Conservation (phyloP, 2,888 invertebrate species). For the Diarsia rubi region DNA sequence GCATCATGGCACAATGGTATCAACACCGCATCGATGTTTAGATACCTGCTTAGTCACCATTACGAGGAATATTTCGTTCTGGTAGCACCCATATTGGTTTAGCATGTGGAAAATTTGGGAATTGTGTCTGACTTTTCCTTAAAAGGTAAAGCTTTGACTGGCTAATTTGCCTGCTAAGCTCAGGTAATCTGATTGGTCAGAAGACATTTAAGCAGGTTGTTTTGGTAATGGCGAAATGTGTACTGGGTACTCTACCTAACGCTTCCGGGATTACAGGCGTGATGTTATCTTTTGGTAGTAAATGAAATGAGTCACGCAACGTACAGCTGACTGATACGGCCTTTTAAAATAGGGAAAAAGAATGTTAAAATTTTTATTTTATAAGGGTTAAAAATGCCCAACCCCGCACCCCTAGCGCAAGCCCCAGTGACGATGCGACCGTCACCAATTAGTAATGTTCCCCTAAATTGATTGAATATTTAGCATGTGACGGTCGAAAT, state of each 20-base stretch:
- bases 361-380: not conserved
- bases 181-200: not conserved
- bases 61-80: conserved; percentile 43
- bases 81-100: conserved; percentile 26
- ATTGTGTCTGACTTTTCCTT: conserved; percentile 18
- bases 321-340: not conserved
- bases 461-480: conserved; percentile 9
- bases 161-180: not conserved
- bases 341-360: not conserved
- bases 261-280: too few relatives aligned
- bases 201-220: not conserved
- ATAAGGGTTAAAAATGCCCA: not conserved
- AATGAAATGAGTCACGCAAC: not conserved
- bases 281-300: too few relatives aligned
- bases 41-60: conserved; percentile 61
- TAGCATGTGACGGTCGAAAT: not conserved
- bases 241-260: too few relatives aligned
- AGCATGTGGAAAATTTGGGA: conserved; percentile 28
- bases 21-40: conserved; percentile 53
- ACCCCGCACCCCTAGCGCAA: too few relatives aligned
- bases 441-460: not conserved
- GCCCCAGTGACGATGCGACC: not conserved
- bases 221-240: not conserved
- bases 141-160: not conserved
- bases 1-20: conserved; percentile 55